A percentile compares a stretch with the other conserved stretches of the same genome.
These are phyloP conservation scores for Lottia gigantea DNA, from an alignment of 2,888 invertebrate species.

Conservation along the genomic window DNA sequence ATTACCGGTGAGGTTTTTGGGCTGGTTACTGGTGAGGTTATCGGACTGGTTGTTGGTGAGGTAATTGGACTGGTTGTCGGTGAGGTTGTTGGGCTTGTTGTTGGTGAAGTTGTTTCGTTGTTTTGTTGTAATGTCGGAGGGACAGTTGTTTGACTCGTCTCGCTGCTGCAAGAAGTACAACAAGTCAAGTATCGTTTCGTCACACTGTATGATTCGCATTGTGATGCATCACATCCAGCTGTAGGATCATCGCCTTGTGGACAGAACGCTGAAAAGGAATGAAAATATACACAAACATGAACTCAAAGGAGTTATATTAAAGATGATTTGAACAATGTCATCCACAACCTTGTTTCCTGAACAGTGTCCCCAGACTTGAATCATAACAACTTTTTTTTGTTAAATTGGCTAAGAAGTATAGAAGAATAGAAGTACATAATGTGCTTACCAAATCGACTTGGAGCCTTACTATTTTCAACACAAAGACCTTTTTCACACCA, in stretches of 20 bases:
- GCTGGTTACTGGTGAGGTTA: not conserved
- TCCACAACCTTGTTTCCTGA: too few species aligned
- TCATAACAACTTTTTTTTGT: too few species aligned
- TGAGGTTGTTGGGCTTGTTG: not conserved
- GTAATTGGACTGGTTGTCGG: not conserved
- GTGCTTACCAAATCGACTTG: not conserved
- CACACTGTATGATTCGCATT: not conserved
- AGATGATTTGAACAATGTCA: too few species aligned
- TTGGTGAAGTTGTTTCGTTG: not conserved
- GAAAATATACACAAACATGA: too few species aligned
- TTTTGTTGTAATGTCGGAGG: not conserved
- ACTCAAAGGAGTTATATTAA: too few species aligned
- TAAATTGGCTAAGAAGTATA: too few species aligned
- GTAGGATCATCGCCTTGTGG: not conserved
- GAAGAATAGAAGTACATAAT: too few species aligned
- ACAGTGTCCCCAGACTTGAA: too few species aligned
- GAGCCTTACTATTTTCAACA: not conserved
- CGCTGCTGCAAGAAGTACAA: not conserved
- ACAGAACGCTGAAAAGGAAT: not conserved
- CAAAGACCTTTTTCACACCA: conserved; percentile 6
- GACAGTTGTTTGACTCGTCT: not conserved
- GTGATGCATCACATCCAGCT: not conserved
- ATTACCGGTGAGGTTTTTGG: not conserved
- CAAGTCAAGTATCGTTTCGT: not conserved
- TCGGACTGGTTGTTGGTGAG: not conserved